Conservation (phyloP, 2,888 invertebrate genomes). For the Zele albiditarsus region DNA sequence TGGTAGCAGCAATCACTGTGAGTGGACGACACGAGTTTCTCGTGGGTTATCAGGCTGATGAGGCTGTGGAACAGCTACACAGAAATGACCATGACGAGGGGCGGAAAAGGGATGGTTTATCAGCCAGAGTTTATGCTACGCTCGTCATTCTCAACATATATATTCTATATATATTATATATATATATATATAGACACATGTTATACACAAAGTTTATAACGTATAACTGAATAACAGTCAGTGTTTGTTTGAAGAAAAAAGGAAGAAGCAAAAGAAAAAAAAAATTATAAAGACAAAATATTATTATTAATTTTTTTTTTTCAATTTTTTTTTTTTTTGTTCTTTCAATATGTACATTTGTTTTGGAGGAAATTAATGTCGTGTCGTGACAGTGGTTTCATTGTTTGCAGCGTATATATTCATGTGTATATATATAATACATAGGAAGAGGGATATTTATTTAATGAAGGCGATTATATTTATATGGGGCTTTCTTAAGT, state of each 20-base stretch:
- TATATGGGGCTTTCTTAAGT: not conserved
- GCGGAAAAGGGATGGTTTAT: conserved; percentile 54
- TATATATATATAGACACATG: not conserved
- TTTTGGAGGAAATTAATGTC: not conserved
- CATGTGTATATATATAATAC: not conserved
- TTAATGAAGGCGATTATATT: conserved; percentile 4
- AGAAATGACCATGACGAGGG: conserved; percentile 50
- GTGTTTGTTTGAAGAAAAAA: not conserved
- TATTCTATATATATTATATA: not conserved
- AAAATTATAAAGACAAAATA: not conserved
- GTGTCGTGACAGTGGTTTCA: not conserved
- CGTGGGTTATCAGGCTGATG: conserved; percentile 69
- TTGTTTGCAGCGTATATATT: not conserved
- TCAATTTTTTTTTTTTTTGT: not conserved
- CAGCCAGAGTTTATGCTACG: conserved; percentile 55
- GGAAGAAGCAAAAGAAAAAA: too few species aligned
- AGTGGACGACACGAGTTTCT: conserved; percentile 70
- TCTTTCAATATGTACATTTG: not conserved
- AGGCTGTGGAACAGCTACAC: conserved; percentile 52
- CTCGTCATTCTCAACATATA: conserved; percentile 34
- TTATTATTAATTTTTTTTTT: not conserved
- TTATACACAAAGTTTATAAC: not conserved
- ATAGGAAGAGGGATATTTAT: not conserved
- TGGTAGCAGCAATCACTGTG: conserved; percentile 69
- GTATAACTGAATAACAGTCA: not conserved